phyloP scores from a whole-genome alignment of 2,888 invertebrate genomes.

The Glomeris marginata region DNA sequence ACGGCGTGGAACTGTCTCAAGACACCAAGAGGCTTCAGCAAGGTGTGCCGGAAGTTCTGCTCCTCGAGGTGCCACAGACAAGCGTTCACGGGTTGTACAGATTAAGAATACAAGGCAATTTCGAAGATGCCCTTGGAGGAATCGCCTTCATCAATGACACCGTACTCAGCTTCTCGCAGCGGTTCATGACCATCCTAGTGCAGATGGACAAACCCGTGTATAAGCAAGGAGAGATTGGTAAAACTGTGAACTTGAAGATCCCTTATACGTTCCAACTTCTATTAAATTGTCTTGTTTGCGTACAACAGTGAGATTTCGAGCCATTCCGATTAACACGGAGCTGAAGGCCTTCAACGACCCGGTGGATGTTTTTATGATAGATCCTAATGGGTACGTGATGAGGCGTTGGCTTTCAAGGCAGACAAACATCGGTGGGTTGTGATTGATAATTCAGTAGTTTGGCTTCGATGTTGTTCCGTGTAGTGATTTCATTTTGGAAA shows the following conservation, averaged over 20 bases:
- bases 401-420: constrained; percentile 86
- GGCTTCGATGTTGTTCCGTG: background rate
- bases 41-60: constrained; percentile 73
- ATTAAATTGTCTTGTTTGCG: background rate
- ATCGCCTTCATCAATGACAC: constrained; percentile 83
- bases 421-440: constrained; percentile 30
- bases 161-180: constrained; percentile 61
- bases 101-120: constrained; percentile 62
- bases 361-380: constrained; percentile 80
- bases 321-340: constrained; percentile 84
- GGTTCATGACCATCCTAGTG: constrained; percentile 89
- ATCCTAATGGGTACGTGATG: constrained; percentile 73
- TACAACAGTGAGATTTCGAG: constrained; percentile 69
- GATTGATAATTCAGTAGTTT: background rate
- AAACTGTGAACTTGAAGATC: constrained; percentile 16
- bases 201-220: constrained; percentile 91
- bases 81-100: constrained; percentile 70
- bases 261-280: background rate
- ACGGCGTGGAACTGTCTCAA: constrained; percentile 76
- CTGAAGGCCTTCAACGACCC: constrained; percentile 79
- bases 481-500: background rate
- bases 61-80: constrained; percentile 75
- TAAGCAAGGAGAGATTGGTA: constrained; percentile 74
- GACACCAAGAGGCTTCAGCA: constrained; percentile 66
- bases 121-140: constrained; percentile 64